Evolutionary conservation across 2,113 vertebrate genomes (phyloP).

Genomic region (Archocentrus centrarchus): DNA sequence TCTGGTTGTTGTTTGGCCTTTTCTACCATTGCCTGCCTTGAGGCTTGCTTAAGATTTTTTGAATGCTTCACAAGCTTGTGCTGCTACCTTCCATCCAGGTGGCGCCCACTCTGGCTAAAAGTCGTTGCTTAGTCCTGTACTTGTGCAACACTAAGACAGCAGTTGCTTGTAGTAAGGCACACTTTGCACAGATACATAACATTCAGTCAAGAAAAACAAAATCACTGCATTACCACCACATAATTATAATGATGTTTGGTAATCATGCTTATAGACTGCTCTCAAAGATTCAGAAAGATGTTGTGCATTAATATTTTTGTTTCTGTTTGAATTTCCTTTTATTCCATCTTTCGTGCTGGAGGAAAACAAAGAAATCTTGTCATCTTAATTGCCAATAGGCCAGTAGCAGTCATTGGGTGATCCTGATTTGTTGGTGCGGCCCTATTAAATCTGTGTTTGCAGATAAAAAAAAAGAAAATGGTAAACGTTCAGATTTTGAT

Average conservation of each 20-base stretch:
- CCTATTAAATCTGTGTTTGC: neutral
- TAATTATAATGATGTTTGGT: neutral
- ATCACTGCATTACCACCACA: neutral
- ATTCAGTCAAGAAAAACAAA: neutral
- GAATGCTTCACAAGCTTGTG: conserved; percentile 37
- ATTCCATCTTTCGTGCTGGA: neutral
- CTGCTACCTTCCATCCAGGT: conserved; percentile 20
- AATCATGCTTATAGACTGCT: no score
- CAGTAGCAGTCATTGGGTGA: neutral
- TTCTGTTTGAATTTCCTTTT: neutral
- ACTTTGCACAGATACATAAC: neutral
- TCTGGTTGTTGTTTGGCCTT: neutral
- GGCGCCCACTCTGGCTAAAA: conserved; percentile 7
- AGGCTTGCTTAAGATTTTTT: conserved; percentile 33
- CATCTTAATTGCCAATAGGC: neutral
- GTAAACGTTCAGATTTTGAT: neutral
- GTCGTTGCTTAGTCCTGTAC: neutral
- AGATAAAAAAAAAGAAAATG: neutral
- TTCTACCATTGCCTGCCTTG: neutral
- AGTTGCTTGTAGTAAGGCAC: neutral
- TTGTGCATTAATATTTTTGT: neutral
- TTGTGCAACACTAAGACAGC: neutral
- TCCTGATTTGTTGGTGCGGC: neutral
- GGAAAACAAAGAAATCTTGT: neutral
- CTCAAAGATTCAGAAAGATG: neutral